A percentile compares a stretch with the other conserved stretches of the same genome.
Evolutionary conservation across 1,140 invertebrate species (phyloP).

Genomic region (Hyposmocoma kahamanoa): DNA sequence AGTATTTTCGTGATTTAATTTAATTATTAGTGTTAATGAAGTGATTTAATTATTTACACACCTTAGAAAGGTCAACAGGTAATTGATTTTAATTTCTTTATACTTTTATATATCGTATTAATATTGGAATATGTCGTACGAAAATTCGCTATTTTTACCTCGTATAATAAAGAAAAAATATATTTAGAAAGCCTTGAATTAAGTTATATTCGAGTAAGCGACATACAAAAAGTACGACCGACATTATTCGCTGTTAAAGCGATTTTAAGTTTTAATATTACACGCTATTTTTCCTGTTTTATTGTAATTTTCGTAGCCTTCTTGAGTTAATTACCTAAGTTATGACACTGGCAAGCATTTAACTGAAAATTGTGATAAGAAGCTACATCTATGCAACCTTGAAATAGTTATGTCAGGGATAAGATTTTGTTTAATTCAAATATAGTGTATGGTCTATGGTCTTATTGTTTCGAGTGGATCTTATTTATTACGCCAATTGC

Average conservation of each 20-base stretch:
- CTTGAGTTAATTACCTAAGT: neutral
- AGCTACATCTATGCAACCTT: too few relatives aligned
- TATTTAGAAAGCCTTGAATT: neutral
- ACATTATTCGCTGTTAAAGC: too few relatives aligned
- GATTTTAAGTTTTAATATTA: neutral
- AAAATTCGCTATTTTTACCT: neutral
- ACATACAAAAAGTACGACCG: too few relatives aligned
- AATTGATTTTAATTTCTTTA: neutral
- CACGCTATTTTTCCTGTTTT: neutral
- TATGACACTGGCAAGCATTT: neutral
- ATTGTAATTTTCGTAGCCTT: neutral
- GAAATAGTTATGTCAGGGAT: too few relatives aligned
- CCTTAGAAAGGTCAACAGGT: neutral
- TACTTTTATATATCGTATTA: neutral
- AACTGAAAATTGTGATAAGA: neutral
- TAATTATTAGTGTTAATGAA: slow-evolving; percentile 1
- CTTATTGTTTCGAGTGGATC: too few relatives aligned
- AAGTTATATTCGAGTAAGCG: too few relatives aligned
- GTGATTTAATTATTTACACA: neutral
- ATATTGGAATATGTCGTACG: neutral
- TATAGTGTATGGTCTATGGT: too few relatives aligned
- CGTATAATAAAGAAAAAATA: neutral
- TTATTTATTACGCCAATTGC: too few relatives aligned
- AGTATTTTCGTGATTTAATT: neutral
- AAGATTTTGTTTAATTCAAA: too few relatives aligned